Percentiles rank a stretch among this genome's conserved stretches.
These are phyloP conservation scores for Clupea harengus DNA, from an alignment of 2,113 vertebrate genomes.

Conservation along the genomic window DNA sequence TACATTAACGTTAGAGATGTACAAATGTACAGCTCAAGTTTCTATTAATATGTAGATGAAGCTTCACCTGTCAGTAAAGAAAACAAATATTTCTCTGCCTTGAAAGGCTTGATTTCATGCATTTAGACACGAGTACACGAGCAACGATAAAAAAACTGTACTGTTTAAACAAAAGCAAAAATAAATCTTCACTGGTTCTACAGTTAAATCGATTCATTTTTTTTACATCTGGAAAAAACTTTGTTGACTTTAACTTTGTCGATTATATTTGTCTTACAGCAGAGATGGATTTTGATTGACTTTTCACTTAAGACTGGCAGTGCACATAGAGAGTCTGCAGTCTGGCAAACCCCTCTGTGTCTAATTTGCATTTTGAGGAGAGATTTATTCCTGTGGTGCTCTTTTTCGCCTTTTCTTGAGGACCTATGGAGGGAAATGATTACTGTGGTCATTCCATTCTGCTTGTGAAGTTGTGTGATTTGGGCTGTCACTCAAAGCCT, in stretches of 20 bases:
- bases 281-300: slow-evolving; percentile 6
- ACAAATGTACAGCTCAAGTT: background rate
- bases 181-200: background rate
- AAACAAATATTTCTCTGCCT: background rate
- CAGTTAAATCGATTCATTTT: too few relatives aligned
- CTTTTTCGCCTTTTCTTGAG: background rate
- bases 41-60: background rate
- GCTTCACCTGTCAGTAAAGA: background rate
- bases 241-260: background rate
- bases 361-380: background rate
- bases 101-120: background rate
- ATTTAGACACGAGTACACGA: background rate
- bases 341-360: background rate
- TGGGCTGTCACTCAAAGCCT: background rate
- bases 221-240: background rate
- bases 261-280: background rate
- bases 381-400: background rate
- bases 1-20: background rate
- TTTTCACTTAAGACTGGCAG: background rate
- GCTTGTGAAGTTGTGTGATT: background rate
- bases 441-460: background rate
- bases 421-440: background rate
- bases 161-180: background rate
- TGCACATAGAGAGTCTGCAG: background rate
- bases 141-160: background rate